Evolutionary conservation across 2,888 invertebrate species (phyloP), one percentile per base, ranked within the genome.

Genomic region (Nasonovia ribisnigri): DNA sequence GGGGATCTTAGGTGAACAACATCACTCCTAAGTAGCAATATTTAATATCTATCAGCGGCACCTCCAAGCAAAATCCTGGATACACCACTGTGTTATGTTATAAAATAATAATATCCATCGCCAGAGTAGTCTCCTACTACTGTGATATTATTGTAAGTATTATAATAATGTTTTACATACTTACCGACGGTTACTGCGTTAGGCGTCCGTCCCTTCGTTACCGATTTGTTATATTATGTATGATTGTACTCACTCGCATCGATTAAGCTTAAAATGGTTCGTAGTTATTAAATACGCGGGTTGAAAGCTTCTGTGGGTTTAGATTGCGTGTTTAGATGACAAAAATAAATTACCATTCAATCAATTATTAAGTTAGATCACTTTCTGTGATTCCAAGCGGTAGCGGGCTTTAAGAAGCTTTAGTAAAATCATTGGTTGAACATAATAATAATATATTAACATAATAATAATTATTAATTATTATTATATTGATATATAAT

Each of bases 311-410:
- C 90, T 90, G 51, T 86, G 3, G 48, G 93, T 93, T 93, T 93
- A 93, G 93, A 93, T 90, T 93, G 93, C 90, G 48, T 86, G 93
- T 89, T 93, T 93, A 90, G 86, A 88, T 24, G 88, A 88, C 67
- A 88, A 90, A 90, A 51, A 46, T 42, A 86, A 57, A 92, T 92
- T 48, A 54, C n/a, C 29, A 60, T 86, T 87, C 60, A 43, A 57
- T 86, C n/a, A 54, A 54, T 92, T 90, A 43, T 84, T 42, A 29
- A 93, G 93, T 84, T 89, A 93, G 89, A 84, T 93, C 88, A 57
- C 67, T 90, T 36, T 88, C 43, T 54, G 43, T 48, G 86, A 89
- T 67, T 60, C 90, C 57, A 90, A 90, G 93, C 93, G 86, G 86
- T 86, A 93, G 93, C 93, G 46, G 84, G 13, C 90, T 60, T 48